Evolutionary conservation across 2,888 invertebrate genomes (phyloP), one percentile per base, ranked within the genome.

Genomic region (Aphodius granarius): DNA sequence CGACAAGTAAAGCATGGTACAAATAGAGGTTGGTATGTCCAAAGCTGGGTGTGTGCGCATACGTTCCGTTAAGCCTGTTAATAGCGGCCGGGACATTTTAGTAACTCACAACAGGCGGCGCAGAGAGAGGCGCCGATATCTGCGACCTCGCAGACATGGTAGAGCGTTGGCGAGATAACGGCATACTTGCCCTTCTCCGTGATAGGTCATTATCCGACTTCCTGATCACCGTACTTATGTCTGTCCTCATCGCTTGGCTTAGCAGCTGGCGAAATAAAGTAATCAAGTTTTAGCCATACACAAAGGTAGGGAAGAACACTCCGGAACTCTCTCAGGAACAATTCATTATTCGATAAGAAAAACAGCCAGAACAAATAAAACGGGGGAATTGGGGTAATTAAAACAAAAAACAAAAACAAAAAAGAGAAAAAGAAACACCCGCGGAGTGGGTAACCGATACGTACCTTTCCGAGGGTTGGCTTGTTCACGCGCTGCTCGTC

Each of bases 161-260:
- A 66, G 81, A 88, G 85, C 83, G 84, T 80, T 85, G 89, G 82
- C 84, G 86, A 83, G 84, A 88, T 23, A 89, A 85, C 86, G 82
- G 90, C 87, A 84, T 83, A 77, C 85, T 85, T 71, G 82, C 80
- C 76, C 86, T 83, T 74, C 86, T 81, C 75, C 77, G 78, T 22
- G 22, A 18, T 71, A 82, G 6, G 16, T 79, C 81, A 72, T 78
- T 78, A 66, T 80, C 79, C 17, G 82, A 80, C 78, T 20, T 70
- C 63, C 83, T 82, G 83, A 90, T 86, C 76, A 89, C 89, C 81
- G 87, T 88, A 81, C 88, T 87, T 87, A 94, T 89, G 88, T 94
- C 93, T 84, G 93, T 93, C 91, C 94, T 94, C 90, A 95, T 89
- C 82, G 92, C 92, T 85, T 92, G 91, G 86, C 92, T 92, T 89